Evolutionary conservation across 1,140 invertebrate species (phyloP), one percentile per base, ranked within the genome.

Genomic region (Scaptodrosophila lebanonensis): DNA sequence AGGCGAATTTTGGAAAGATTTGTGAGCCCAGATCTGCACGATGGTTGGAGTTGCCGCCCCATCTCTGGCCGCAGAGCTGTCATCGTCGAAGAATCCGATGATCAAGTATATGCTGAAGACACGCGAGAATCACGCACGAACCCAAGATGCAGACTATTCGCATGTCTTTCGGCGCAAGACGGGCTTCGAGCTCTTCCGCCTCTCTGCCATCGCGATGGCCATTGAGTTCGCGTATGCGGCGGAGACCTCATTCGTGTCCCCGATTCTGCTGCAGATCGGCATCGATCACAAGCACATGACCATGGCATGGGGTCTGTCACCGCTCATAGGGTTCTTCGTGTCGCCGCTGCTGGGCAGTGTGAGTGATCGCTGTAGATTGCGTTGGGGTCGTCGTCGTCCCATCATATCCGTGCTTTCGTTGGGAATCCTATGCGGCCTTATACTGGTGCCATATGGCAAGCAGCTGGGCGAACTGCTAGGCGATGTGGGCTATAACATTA

Each of bases 141-240:
- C 51, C 13, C 85, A 86, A 53, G 60, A 85, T 2, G 60, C 67
- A 4, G 86, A 89, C 45, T 89, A 89, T 54, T 87, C 88, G 1
- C 89, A 89, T 45, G 87, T 89, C 8, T 89, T 87, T 72, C 87
- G 89, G 47, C 86, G 86, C 40, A 95, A 95, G 84, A 91, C 90
- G 0, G 85, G 91, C 3, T 84, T 88, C 8, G 93, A 96, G 82
- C 82, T 96, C 47, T 89, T 95, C 1, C 88, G 92, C 0, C 88
- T 96, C 0, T 94, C 93, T 1, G 92, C 93, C 1, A 93, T 93
- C 0, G 93, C 95, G 1, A 94, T 95, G 91, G 94, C 94, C 2
- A 95, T 96, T 8, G 95, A 96, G 85, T 94, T 96, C 83, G 94
- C 94, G 9, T 96, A 96, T 70, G 93, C 94, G 0, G 94, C 95